These are phyloP conservation scores for honey bee (Apis mellifera) DNA, from an alignment of 1,140 invertebrate species.

Conservation along the genomic window Amel_HAv3.1 CM009943.2:5625001-5625500, in stretches of 20 bases:
- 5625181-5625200: no score
- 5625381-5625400: background rate
- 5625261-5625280: background rate
- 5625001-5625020: slow-evolving; percentile 21
- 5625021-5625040: background rate
- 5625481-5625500: background rate
- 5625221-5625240: no score
- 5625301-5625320: no score
- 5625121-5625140: background rate
- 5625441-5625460: slow-evolving; percentile 30
- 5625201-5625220: no score
- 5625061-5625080: background rate
- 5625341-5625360: background rate
- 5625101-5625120: background rate
- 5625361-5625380: background rate
- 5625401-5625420: background rate
- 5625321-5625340: background rate
- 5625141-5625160: no score
- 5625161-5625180: no score
- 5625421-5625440: background rate
- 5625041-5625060: background rate
- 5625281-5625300: background rate
- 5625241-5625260: no score
- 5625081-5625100: background rate
- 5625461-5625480: slow-evolving; percentile 32